A percentile compares a stretch with the other conserved stretches of the same genome.
Evolutionary conservation across 2,888 invertebrate species (phyloP).

Genomic region (Synergus itoensis): DNA sequence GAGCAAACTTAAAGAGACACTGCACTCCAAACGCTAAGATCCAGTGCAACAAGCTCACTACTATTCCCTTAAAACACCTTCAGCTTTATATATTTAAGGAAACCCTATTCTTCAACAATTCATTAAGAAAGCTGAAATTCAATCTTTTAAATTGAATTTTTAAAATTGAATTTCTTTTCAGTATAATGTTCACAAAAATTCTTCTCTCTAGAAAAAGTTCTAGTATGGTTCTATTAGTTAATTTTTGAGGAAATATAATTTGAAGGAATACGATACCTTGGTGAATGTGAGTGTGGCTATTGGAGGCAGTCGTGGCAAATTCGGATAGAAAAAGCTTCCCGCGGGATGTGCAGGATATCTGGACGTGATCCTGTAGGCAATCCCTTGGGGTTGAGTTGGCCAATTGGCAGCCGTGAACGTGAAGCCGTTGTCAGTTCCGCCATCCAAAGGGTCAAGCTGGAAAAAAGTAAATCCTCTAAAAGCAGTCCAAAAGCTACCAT

Average conservation of each 20-base stretch:
- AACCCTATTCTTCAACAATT: background rate
- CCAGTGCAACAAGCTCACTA: constrained; percentile 8
- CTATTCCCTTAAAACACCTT: background rate
- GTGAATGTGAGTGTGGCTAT: constrained; percentile 95
- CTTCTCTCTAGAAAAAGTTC: too few species aligned
- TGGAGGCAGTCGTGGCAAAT: constrained; percentile 91
- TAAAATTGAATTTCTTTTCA: background rate
- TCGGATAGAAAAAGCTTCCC: constrained; percentile 96
- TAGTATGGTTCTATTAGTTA: background rate
- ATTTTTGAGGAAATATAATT: background rate
- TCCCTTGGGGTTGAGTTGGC: constrained; percentile 94
- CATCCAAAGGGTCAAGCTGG: constrained; percentile 94
- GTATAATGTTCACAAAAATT: too few species aligned
- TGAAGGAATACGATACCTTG: constrained; percentile 83
- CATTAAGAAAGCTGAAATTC: background rate
- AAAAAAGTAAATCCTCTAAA: constrained; percentile 44
- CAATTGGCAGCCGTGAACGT: constrained; percentile 98
- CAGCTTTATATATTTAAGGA: background rate
- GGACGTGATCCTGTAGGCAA: constrained; percentile 93
- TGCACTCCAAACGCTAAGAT: background rate
- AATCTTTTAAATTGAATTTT: background rate
- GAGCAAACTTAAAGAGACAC: constrained; percentile 38
- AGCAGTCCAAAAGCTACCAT: constrained; percentile 22
- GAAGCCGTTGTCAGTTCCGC: constrained; percentile 96
- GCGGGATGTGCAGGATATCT: constrained; percentile 95